A percentile compares a stretch with the other conserved stretches of the same genome.
Evolutionary conservation across 2,888 invertebrate species (phyloP).

Genomic region (Eupsilia transversa): DNA sequence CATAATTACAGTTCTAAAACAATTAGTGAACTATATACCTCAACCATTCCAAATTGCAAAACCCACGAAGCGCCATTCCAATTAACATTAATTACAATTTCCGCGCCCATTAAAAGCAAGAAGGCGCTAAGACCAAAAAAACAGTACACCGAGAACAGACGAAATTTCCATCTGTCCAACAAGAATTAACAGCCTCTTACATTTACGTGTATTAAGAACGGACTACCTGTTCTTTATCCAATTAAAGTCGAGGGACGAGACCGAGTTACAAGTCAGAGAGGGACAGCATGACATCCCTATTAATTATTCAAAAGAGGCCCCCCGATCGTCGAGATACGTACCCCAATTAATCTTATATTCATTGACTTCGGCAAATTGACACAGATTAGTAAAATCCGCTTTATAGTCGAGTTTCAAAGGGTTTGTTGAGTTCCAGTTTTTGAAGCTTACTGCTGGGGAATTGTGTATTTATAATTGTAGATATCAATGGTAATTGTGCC

Average conservation of each 20-base stretch:
- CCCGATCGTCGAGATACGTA: conserved; percentile 72
- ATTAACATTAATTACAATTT: conserved; percentile 52
- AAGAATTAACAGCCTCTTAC: conserved; percentile 59
- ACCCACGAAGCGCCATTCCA: conserved; percentile 33
- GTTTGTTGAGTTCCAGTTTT: conserved; percentile 38
- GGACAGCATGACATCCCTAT: conserved; percentile 58
- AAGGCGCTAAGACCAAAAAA: conserved; percentile 39
- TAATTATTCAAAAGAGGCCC: conserved; percentile 75
- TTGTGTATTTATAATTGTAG: conserved; percentile 41
- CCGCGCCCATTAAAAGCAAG: conserved; percentile 41
- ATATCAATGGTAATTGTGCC: conserved; percentile 13
- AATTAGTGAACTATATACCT: conserved; percentile 23
- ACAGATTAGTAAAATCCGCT: conserved; percentile 74
- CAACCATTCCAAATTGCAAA: conserved; percentile 9
- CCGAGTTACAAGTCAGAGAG: conserved; percentile 29
- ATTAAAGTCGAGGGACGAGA: conserved; percentile 51
- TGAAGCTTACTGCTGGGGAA: conserved; percentile 23
- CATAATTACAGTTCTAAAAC: conserved; percentile 1
- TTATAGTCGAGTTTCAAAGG: conserved; percentile 63
- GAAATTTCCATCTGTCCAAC: conserved; percentile 42
- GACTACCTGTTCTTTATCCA: conserved; percentile 61
- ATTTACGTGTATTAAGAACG: conserved; percentile 50
- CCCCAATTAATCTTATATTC: conserved; percentile 78
- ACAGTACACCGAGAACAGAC: conserved; percentile 18
- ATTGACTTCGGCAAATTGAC: conserved; percentile 77